phyloP scores from a whole-genome alignment of 2,888 invertebrate genomes.

The Physocephala rufipes region DNA sequence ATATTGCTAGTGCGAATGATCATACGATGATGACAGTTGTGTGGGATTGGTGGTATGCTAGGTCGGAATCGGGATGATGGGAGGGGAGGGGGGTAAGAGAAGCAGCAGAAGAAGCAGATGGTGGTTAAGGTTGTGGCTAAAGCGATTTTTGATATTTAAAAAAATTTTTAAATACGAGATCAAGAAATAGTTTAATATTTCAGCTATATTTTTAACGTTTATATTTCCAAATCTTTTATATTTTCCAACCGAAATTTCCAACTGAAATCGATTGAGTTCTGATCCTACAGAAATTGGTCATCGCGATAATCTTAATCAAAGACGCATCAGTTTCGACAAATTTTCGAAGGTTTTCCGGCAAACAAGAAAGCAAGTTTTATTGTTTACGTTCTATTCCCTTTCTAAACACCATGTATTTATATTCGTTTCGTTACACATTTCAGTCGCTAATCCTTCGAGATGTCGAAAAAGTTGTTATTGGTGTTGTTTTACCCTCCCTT shows the following conservation, averaged over 20 bases:
- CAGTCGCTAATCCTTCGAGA: too few relatives aligned
- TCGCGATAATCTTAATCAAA: too few relatives aligned
- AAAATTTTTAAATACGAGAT: too few relatives aligned
- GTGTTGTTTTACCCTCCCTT: neutral
- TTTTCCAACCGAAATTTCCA: too few relatives aligned
- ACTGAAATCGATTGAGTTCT: too few relatives aligned
- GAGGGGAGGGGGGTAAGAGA: neutral
- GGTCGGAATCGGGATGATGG: neutral
- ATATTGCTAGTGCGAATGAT: neutral
- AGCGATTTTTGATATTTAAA: neutral
- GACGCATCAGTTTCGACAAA: too few relatives aligned
- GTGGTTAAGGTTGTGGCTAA: neutral
- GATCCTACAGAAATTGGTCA: too few relatives aligned
- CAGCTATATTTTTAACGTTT: too few relatives aligned
- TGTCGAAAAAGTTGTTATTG: neutral
- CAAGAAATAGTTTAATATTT: too few relatives aligned
- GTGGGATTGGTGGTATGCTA: neutral
- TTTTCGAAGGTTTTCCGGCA: too few relatives aligned
- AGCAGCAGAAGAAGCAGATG: neutral
- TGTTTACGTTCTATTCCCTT: neutral
- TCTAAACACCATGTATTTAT: conserved; percentile 4
- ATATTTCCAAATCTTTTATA: too few relatives aligned
- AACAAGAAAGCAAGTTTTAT: neutral
- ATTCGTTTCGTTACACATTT: neutral
- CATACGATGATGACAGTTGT: neutral